Conservation (phyloP, 2,888 invertebrate species). For the Tuta absoluta region DNA sequence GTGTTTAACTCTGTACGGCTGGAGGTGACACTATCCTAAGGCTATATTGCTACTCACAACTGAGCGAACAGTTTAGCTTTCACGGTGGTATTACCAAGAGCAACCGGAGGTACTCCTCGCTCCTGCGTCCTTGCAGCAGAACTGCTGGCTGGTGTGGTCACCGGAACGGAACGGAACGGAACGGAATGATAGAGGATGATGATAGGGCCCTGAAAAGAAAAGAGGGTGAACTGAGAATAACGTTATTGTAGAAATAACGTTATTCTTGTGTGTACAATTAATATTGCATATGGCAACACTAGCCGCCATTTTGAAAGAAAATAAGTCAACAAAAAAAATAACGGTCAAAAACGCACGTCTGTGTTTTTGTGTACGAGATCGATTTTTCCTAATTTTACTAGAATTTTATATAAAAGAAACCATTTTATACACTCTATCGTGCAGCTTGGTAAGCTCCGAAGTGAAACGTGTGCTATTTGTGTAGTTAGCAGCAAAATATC, state of each 20-base stretch:
- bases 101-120: too few relatives aligned
- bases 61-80: too few relatives aligned
- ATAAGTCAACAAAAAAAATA: conserved; percentile 51
- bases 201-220: too few relatives aligned
- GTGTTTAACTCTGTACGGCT: too few relatives aligned
- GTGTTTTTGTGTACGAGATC: conserved; percentile 37
- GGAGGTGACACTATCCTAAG: too few relatives aligned
- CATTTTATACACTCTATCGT: conserved; percentile 35
- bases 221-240: too few relatives aligned
- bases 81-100: too few relatives aligned
- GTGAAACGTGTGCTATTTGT: conserved; percentile 26
- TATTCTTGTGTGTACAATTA: not conserved
- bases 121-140: too few relatives aligned
- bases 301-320: conserved; percentile 37
- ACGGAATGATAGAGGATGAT: too few relatives aligned
- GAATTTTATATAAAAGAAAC: conserved; percentile 50
- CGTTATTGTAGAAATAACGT: not conserved
- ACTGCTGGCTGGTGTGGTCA: too few relatives aligned
- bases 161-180: too few relatives aligned
- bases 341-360: conserved; percentile 47
- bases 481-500: conserved; percentile 33
- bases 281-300: conserved; percentile 33
- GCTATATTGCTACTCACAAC: too few relatives aligned
- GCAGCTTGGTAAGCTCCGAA: conserved; percentile 31
- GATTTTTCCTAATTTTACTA: conserved; percentile 44